Base-by-base conservation (phyloP, 2,797 vertebrate genomes). In the Orientallactaga sibirica region DNA sequence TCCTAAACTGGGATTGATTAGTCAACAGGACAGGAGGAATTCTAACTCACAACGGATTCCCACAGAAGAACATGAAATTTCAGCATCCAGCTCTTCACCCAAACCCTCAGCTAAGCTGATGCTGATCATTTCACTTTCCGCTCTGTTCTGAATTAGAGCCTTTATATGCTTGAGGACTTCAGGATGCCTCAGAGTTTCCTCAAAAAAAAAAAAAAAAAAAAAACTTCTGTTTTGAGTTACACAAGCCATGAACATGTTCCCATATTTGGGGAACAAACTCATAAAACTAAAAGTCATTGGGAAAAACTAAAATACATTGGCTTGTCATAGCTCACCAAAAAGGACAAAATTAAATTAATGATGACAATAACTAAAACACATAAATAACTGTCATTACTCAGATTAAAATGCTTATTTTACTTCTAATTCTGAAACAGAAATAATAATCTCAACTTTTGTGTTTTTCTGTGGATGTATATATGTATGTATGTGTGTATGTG, bases 141-240 rank as follows among this genome's bases (percentile, higher is more conserved):
- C 68, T 95, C 88, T 96, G 94, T 86, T 96, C 86, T 96, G 76
- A 97, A 96, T 96, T 93, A 95, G 2, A 73, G 33, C 83, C 58
- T 92, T 95, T 93, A 70, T 88, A 80, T 90, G 74, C 83, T 96
- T 86, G 61, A 97, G 74, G 93, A 88, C 77, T 78, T 14, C 68
- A 48, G 90, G 88, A 90, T 86, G 37, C 29, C 95, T 81, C 78
- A 77, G 87, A 92, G 52, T 79, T 94, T 76, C 80, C 94, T 37
- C 27, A 33, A 66, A 25, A 48, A 29, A 37, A 29, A 79, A 41
- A 71, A 68, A 91, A 22, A 48, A 9, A 48, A 48, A 48, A 48
- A 48, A 20, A 33, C 52, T 58, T 88, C 92, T 96, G 88, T 89
- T 96, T 93, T 94, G 75, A 95, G 86, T 94, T 95, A 95, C 12